Evolutionary conservation across 2,797 vertebrate genomes (phyloP).

Genomic region (Sparidentex hasta): DNA sequence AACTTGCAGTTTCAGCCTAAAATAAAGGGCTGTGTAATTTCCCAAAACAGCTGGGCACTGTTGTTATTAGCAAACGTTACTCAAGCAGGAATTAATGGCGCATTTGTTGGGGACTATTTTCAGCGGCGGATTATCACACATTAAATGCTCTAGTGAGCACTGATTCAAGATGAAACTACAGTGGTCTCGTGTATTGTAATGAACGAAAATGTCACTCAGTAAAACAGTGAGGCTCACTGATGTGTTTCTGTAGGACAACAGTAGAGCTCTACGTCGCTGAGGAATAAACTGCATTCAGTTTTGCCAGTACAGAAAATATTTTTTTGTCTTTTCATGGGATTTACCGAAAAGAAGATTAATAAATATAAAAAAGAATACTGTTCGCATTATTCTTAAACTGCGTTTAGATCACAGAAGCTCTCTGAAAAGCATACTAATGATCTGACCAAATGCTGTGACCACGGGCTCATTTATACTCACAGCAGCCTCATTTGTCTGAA

Average conservation of each 20-base stretch:
- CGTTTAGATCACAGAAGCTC: not conserved
- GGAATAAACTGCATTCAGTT: not conserved
- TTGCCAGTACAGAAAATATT: not conserved
- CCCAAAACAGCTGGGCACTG: no score
- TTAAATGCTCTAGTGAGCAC: not conserved
- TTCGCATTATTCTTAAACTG: not conserved
- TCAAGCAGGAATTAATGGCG: not conserved
- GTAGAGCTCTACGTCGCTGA: not conserved
- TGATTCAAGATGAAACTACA: not conserved
- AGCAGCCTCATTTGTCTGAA: not conserved
- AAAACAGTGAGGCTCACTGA: not conserved
- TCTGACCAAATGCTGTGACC: slow-evolving; percentile 28
- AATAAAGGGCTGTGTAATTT: no score
- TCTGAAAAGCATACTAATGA: slow-evolving; percentile 26
- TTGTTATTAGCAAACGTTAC: not conserved
- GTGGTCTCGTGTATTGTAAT: not conserved
- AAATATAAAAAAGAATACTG: no score
- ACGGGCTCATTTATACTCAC: slow-evolving; percentile 20
- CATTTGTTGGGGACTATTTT: not conserved
- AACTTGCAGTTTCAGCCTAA: not conserved
- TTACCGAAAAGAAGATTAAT: not conserved
- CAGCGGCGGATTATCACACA: not conserved
- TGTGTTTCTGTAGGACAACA: not conserved
- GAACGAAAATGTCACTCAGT: not conserved
- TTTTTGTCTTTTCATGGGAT: not conserved